Conservation (phyloP, 2,113 vertebrate species). For the Sitta europaea region DNA sequence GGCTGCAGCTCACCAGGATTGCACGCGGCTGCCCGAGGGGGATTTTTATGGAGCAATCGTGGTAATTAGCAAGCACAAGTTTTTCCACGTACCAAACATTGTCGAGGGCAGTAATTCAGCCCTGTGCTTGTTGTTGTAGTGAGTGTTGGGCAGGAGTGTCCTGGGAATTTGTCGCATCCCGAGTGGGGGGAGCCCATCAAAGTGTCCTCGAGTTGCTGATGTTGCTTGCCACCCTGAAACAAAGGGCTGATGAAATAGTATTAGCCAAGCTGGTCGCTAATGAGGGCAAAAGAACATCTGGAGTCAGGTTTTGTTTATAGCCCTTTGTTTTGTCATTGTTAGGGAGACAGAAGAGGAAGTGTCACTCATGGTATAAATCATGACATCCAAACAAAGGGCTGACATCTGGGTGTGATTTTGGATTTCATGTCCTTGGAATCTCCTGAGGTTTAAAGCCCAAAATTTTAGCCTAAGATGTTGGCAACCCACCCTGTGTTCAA, state of each 20-base stretch:
- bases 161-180: slow-evolving; percentile 40
- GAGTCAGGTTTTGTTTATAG: slow-evolving; percentile 48
- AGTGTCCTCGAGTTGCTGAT: slow-evolving; percentile 42
- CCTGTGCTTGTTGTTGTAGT: slow-evolving; percentile 33
- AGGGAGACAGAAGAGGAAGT: slow-evolving; percentile 53
- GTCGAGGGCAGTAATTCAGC: slow-evolving; percentile 44
- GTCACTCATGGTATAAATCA: slow-evolving; percentile 28
- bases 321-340: slow-evolving; percentile 58
- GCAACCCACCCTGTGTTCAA: neutral
- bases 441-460: neutral
- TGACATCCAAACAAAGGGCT: slow-evolving; percentile 35
- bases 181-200: slow-evolving; percentile 26
- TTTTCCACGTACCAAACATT: slow-evolving; percentile 63
- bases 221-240: slow-evolving; percentile 61
- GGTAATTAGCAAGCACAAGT: slow-evolving; percentile 53
- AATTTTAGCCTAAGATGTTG: slow-evolving; percentile 8
- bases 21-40: neutral
- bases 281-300: slow-evolving; percentile 58
- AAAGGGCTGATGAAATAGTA: slow-evolving; percentile 51
- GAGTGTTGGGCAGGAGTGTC: slow-evolving; percentile 46
- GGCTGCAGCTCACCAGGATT: neutral
- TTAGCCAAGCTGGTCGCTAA: slow-evolving; percentile 49
- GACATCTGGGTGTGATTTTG: slow-evolving; percentile 48
- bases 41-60: slow-evolving; percentile 3
- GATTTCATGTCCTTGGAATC: slow-evolving; percentile 27